Evolutionary conservation across 2,888 invertebrate genomes (phyloP).

Genomic region (Quadriops clusia): DNA sequence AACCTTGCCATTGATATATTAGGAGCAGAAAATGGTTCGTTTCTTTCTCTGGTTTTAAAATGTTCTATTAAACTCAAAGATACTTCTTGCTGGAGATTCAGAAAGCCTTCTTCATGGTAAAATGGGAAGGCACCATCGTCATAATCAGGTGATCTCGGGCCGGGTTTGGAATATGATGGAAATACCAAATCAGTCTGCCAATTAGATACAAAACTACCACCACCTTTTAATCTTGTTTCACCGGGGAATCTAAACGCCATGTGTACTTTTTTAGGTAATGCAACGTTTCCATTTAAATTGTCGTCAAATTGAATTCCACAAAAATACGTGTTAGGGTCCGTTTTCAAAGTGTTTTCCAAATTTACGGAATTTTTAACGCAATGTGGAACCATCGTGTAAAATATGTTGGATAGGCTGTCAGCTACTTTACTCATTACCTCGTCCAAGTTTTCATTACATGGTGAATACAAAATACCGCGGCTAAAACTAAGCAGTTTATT

Average conservation of each 20-base stretch:
- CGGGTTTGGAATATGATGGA: slow-evolving; percentile 17
- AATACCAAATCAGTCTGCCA: slow-evolving; percentile 61
- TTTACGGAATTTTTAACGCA: neutral
- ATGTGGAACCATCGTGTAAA: too few species aligned
- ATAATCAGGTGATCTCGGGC: slow-evolving; percentile 16
- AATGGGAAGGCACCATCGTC: slow-evolving; percentile 31
- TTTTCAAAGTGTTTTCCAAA: neutral
- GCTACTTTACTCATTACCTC: too few species aligned
- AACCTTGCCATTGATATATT: slow-evolving; percentile 47
- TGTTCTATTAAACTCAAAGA: slow-evolving; percentile 14
- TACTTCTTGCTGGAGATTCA: slow-evolving; percentile 46
- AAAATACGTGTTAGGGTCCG: slow-evolving; percentile 1
- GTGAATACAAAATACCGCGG: too few species aligned
- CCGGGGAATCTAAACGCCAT: slow-evolving; percentile 43
- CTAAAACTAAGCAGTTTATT: too few species aligned
- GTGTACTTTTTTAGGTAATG: neutral
- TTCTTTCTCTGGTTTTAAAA: neutral
- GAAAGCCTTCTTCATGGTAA: slow-evolving; percentile 52
- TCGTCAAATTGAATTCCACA: slow-evolving; percentile 1
- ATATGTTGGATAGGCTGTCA: too few species aligned
- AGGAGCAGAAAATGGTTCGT: slow-evolving; percentile 20
- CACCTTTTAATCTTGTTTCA: slow-evolving; percentile 39
- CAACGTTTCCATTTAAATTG: neutral
- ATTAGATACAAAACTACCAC: slow-evolving; percentile 15
- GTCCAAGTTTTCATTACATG: too few species aligned